Conservation (phyloP, 2,888 invertebrate genomes). For the Habrosyne pyritoides region DNA sequence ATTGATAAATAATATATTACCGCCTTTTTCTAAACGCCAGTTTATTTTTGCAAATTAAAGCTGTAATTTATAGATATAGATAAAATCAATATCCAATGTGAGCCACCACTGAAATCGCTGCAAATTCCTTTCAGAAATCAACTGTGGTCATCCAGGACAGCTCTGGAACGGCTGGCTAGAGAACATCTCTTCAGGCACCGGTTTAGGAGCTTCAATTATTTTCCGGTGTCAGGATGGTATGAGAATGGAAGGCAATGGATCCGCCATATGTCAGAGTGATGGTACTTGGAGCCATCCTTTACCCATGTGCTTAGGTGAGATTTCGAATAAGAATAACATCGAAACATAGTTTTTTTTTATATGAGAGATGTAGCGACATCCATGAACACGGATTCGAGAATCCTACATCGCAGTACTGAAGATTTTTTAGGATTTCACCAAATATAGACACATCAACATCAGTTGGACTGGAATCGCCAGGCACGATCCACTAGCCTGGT, state of each 20-base stretch:
- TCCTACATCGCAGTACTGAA: too few relatives aligned
- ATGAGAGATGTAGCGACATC: too few relatives aligned
- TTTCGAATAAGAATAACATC: too few relatives aligned
- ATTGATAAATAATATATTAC: constrained; percentile 1
- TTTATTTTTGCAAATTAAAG: neutral
- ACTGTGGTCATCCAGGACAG: constrained; percentile 96
- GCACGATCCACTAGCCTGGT: too few relatives aligned
- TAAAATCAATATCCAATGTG: too few relatives aligned
- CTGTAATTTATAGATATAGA: too few relatives aligned
- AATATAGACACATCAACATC: too few relatives aligned
- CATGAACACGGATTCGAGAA: too few relatives aligned
- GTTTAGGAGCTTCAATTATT: constrained; percentile 95
- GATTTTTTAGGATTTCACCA: too few relatives aligned
- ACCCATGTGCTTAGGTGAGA: constrained; percentile 94
- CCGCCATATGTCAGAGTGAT: constrained; percentile 96
- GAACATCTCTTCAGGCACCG: constrained; percentile 94
- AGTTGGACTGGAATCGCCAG: too few relatives aligned
- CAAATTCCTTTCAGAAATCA: constrained; percentile 89
- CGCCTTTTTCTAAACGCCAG: neutral
- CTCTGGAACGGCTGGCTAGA: constrained; percentile 98
- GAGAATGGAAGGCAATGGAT: constrained; percentile 93
- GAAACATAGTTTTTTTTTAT: too few relatives aligned
- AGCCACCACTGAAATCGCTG: neutral
- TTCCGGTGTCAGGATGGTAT: constrained; percentile 97
- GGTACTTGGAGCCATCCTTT: constrained; percentile 97